Percentiles rank a stretch among this genome's conserved stretches.
Conservation (phyloP, 2,888 invertebrate genomes). For the Eulithis testata region DNA sequence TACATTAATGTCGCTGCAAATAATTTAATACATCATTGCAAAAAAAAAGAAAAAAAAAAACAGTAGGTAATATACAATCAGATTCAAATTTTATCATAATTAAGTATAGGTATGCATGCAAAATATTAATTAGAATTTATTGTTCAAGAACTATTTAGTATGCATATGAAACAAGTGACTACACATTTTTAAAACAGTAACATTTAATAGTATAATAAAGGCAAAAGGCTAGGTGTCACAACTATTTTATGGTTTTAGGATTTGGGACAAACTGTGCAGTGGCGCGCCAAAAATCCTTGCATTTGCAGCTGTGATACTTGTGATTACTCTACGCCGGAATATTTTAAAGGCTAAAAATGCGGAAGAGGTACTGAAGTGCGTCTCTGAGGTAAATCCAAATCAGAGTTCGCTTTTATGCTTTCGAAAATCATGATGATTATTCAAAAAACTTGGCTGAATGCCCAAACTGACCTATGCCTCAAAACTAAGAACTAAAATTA, state of each 20-base stretch:
- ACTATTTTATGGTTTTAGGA: slow-evolving; percentile 73
- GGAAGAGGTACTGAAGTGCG: slow-evolving; percentile 86
- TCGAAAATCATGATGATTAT: slow-evolving; percentile 5
- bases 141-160: no score
- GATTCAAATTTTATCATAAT: no score
- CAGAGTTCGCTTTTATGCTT: not conserved
- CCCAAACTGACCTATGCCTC: not conserved
- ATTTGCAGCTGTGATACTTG: slow-evolving; percentile 89
- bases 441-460: slow-evolving; percentile 2
- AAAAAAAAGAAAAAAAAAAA: no score
- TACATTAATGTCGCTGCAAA: no score
- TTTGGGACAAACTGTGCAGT: slow-evolving; percentile 95
- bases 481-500: not conserved
- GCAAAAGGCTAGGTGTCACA: not conserved
- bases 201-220: not conserved
- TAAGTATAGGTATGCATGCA: no score
- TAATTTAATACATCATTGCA: no score
- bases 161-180: no score
- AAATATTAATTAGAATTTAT: no score
- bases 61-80: no score
- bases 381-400: slow-evolving; percentile 80
- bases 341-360: slow-evolving; percentile 86
- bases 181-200: not conserved
- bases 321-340: slow-evolving; percentile 88
- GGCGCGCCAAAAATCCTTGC: slow-evolving; percentile 93